phyloP scores from a whole-genome alignment of 2,888 invertebrate genomes.

The Pollenia labialis region DNA sequence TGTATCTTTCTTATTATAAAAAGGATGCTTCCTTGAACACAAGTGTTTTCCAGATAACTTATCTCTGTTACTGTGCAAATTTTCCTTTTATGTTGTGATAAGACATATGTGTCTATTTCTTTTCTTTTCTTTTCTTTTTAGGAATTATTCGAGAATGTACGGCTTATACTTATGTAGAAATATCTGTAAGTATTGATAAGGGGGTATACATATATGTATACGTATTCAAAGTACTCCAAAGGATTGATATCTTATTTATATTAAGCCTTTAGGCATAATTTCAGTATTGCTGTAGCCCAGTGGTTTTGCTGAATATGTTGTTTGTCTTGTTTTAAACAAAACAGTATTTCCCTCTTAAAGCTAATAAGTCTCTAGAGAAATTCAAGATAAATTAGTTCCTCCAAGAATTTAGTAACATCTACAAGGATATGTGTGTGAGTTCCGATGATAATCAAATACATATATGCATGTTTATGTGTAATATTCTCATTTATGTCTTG shows the following conservation, averaged over 20 bases:
- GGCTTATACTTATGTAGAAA: no score
- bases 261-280: conserved; percentile 62
- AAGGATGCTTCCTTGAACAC: background rate
- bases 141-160: background rate
- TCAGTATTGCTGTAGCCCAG: background rate
- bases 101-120: background rate
- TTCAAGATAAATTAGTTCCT: conserved; percentile 67
- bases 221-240: conserved; percentile 9
- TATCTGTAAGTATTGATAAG: no score
- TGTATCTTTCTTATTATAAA: background rate
- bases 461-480: conserved; percentile 1
- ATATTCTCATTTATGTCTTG: conserved; percentile 17
- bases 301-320: background rate
- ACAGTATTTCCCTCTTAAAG: conserved; percentile 45
- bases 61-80: background rate
- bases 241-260: conserved; percentile 62
- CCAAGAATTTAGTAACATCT: conserved; percentile 25
- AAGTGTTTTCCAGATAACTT: background rate
- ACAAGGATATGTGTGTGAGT: background rate
- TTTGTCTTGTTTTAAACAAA: conserved; percentile 18
- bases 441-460: conserved; percentile 29
- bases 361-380: conserved; percentile 66
- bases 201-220: background rate
- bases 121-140: background rate
- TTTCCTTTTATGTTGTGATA: conserved; percentile 29